These are phyloP conservation scores for Trichoplusia ni DNA, from an alignment of 1,140 invertebrate species.

Conservation along the genomic window DNA sequence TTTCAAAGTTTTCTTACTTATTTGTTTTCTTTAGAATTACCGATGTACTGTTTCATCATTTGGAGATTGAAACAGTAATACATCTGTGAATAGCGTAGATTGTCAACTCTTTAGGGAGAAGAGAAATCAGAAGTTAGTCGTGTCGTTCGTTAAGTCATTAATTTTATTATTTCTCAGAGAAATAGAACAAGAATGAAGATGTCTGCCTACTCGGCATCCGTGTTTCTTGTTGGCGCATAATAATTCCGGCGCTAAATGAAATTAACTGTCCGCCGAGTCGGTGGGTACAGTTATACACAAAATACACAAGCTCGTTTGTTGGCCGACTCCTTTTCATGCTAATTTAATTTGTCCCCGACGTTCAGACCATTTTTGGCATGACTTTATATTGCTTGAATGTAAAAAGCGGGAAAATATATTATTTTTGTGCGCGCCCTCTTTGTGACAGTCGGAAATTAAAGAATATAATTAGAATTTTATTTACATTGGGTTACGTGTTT, in stretches of 20 bases:
- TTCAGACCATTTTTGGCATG: conserved; percentile 32
- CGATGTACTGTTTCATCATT: background rate
- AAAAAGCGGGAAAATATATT: conserved; percentile 9
- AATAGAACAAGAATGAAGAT: background rate
- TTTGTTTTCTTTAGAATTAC: conserved; percentile 20
- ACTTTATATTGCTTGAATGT: conserved; percentile 29
- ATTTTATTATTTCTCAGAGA: background rate
- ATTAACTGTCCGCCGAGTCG: conserved; percentile 27
- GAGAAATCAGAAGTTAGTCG: too few relatives aligned
- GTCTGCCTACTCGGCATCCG: background rate
- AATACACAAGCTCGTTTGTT: conserved; percentile 38
- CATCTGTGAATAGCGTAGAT: too few relatives aligned
- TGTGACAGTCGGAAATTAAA: conserved; percentile 4
- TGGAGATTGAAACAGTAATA: background rate
- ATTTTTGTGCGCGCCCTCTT: background rate
- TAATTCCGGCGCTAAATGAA: conserved; percentile 35
- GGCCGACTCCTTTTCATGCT: conserved; percentile 38
- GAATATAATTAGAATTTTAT: conserved; percentile 10
- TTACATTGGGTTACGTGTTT: background rate
- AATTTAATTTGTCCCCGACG: conserved; percentile 41
- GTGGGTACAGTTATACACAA: conserved; percentile 7
- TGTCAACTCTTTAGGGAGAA: too few relatives aligned
- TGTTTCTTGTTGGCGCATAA: conserved; percentile 23
- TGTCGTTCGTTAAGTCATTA: too few relatives aligned
- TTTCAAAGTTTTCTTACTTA: conserved; percentile 9